Conservation (phyloP, 1,140 invertebrate species). For the Anthonomus grandis region DNA sequence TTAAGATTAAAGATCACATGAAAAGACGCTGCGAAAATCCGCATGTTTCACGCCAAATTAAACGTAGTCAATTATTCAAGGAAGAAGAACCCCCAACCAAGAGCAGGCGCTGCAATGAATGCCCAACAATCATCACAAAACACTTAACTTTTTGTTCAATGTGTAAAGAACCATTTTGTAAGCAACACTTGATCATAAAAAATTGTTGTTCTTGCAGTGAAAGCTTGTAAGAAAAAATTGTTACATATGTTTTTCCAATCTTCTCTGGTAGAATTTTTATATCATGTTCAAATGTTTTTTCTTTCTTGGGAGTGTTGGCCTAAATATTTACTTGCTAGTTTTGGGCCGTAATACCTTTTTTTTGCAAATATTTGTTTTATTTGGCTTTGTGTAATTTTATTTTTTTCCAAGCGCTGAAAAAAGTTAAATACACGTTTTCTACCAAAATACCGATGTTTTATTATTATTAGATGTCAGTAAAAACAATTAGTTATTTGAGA, state of each 20-base stretch:
- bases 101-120: conserved; percentile 1
- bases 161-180: conserved; percentile 9
- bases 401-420: background rate
- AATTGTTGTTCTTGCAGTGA: background rate
- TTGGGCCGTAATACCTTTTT: background rate
- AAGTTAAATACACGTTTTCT: background rate
- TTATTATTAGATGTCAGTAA: background rate
- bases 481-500: too few species aligned
- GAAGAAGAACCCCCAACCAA: conserved; percentile 8
- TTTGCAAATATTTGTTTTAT: background rate
- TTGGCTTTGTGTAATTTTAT: background rate
- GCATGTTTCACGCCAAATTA: too few species aligned
- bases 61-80: conserved; percentile 3
- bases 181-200: background rate
- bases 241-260: background rate
- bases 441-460: background rate
- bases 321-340: background rate
- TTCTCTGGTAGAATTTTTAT: conserved; percentile 10
- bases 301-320: background rate
- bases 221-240: background rate
- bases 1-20: too few species aligned
- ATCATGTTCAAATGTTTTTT: conserved; percentile 1
- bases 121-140: background rate
- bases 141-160: conserved; percentile 1
- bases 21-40: too few species aligned